phyloP scores from a whole-genome alignment of 2,797 vertebrate species.

The Rhinoraja longicauda region DNA sequence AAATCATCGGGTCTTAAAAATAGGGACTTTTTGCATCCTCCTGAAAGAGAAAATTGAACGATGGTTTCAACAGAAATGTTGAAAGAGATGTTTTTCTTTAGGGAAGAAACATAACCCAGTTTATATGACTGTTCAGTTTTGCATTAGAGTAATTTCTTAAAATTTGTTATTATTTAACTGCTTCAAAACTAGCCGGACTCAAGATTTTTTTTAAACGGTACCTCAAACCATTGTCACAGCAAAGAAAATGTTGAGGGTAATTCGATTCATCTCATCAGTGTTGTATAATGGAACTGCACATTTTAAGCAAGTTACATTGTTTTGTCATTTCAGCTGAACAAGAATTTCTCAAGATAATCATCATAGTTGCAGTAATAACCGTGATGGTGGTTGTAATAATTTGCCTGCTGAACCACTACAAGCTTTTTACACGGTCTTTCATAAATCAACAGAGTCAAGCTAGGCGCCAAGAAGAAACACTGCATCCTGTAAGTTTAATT shows the following conservation, averaged over 20 bases:
- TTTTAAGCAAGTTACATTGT: neutral
- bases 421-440: constrained; percentile 82
- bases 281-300: neutral
- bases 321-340: constrained; percentile 64
- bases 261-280: neutral
- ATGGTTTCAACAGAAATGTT: no score
- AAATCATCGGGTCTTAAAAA: no score
- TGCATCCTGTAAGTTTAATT: constrained; percentile 71
- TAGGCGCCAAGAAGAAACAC: constrained; percentile 71
- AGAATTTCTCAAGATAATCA: constrained; percentile 86
- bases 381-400: constrained; percentile 91
- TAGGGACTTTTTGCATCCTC: no score
- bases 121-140: neutral
- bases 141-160: neutral
- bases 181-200: no score
- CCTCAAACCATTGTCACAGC: no score
- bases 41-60: no score
- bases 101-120: no score
- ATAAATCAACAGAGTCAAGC: constrained; percentile 80
- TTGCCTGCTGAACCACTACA: constrained; percentile 88
- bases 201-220: neutral
- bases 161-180: neutral
- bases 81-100: no score
- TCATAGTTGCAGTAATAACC: constrained; percentile 86
- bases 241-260: neutral